Evolutionary conservation across 2,113 vertebrate species (phyloP), one percentile per base, ranked within the genome.

Genomic region (Lagenorhynchus albirostris): DNA sequence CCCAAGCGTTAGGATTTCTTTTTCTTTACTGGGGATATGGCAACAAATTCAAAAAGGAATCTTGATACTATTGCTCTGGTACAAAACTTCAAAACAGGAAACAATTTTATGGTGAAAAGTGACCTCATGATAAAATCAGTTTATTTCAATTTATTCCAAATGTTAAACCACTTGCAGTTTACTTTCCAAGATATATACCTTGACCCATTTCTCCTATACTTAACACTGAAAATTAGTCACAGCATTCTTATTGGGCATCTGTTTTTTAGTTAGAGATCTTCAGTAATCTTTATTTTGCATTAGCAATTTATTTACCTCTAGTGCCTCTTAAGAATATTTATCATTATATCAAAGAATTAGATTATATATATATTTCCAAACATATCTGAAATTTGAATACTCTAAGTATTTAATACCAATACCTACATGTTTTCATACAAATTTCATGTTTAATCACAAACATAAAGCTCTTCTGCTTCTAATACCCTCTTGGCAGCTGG

Each of bases 81-180:
- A 62, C 17, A 81, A 94, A 97, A 79, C 17, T 95, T 95, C 15
- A 80, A 87, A 89, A 85, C 31, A 68, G n/a, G 3, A 47, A 91
- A 58, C 17, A 58, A 71, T 50, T 79, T 89, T 29, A 79, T 74
- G 25, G 71, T 62, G 41, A 23, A 62, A 50, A 63, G 23, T 80
- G 6, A 29, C 3, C 23, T 80, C 26, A 1, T 26, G 76, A 68
- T 55, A 77, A 92, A 89, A 38, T 58, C 67, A 50, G 31, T 50
- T 47, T 77, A 33, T 60, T 86, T 58, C 17, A n/a, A 68, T 2
- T 47, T 91, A 33, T 73, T 85, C 33, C 71, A 81, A 88, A 76
- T 82, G 15, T 68, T 85, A 81, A 2, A 68, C 38, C 38, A 44
- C 23, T 53, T 65, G 41, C 1, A 70, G 20, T 70, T 86, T 89